Evolutionary conservation across 2,888 invertebrate species (phyloP), one percentile per base, ranked within the genome.

Genomic region (Leucophora obtusa): DNA sequence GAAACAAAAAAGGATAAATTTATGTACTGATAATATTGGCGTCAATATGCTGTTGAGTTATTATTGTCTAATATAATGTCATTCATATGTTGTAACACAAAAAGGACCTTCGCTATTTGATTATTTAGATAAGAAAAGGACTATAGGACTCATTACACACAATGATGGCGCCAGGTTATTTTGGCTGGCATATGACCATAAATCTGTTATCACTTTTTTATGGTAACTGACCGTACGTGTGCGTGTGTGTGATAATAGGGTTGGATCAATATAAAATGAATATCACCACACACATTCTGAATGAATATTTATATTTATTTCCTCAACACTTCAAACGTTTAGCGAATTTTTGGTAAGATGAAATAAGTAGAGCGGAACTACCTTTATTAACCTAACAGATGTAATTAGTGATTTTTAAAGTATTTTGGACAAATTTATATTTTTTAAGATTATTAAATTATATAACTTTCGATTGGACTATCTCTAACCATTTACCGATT

Each of bases 41-140:
- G 81, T 73, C 81, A 33, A 21, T 50, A 54, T 56, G 54, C 70
- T 66, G 63, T 54, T 8, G 56, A 58, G 77, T 65, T 76, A 77
- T 77, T 77, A 73, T 77, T 70, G 70, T 69, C 77, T 38, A 66
- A 77, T 60, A 65, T 53, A 59, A 73, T 72, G 72, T 80, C 72
- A 80, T 80, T 76, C 54, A 66, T 63, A 59, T 65, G 58, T 69
- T 74, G 56, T 33, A 47, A n/a, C 50, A 59, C 47, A n/a, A 73
- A 79, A 65, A 70, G 28, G 60, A 53, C 69, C 69, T 70, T 63
- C 56, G 5, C 53, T n/a, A 4, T 59, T 59, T 54, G 76, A 77
- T 76, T 53, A 76, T 76, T 76, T 81, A 73, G 63, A 50, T 9
- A 24, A n/a, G 60, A n/a, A 9, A 43, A 24, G n/a, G 66, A 18